Conservation (phyloP, 2,797 vertebrate genomes). For the Brotula barbata region DNA sequence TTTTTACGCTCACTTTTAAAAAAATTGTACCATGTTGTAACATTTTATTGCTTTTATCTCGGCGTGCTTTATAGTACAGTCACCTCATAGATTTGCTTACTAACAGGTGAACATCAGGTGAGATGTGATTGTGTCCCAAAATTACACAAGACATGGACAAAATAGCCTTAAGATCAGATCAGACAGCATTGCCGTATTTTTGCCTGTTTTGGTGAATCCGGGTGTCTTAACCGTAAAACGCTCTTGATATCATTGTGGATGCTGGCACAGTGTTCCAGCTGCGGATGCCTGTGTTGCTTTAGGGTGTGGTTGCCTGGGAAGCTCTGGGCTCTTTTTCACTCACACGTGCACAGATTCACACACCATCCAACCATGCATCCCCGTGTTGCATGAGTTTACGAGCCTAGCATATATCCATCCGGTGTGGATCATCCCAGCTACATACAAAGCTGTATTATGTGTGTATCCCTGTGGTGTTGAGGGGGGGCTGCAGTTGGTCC, state of each 20-base stretch:
- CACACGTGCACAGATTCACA: too few species aligned
- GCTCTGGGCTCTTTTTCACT: constrained; percentile 43
- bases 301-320: constrained; percentile 64
- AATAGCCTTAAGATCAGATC: too few species aligned
- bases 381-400: constrained; percentile 25
- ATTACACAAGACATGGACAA: too few species aligned
- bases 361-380: constrained; percentile 21
- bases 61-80: too few species aligned
- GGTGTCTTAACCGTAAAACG: constrained; percentile 3
- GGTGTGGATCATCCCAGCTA: constrained; percentile 6
- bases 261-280: constrained; percentile 34
- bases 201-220: too few species aligned
- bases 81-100: too few species aligned
- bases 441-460: constrained; percentile 11
- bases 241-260: constrained; percentile 36
- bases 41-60: too few species aligned
- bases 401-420: constrained; percentile 51
- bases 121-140: too few species aligned
- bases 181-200: too few species aligned
- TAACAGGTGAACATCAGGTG: too few species aligned
- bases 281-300: constrained; percentile 47
- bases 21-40: too few species aligned
- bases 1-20: too few species aligned
- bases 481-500: constrained; percentile 43
- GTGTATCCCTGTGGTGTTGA: constrained; percentile 13